Evolutionary conservation across 2,113 vertebrate species (phyloP), one percentile per base, ranked within the genome.

Genomic region (Antigone vipio): DNA sequence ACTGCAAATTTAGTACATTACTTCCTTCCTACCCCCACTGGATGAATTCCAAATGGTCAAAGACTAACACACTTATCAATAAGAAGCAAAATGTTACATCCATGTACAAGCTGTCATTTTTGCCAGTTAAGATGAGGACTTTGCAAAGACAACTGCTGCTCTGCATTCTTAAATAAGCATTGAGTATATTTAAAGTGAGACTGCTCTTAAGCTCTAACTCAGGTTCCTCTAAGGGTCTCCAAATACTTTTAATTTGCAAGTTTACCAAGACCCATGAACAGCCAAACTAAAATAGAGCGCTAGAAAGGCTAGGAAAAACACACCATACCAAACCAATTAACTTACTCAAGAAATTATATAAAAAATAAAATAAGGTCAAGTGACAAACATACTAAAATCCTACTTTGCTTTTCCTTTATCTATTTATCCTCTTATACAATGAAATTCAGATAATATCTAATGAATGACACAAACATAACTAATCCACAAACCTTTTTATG

Each of bases 401-500:
- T n/a, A 18, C 8, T 90, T 87, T 73, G 21, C 5, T 85, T 69
- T 40, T 77, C 7, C 24, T 81, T 87, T 64, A 32, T 5, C 23
- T 42, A 22, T 22, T 53, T 91, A 47, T 71, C 21, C 24, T 49
- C 42, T 35, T 64, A 83, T 1, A 40, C 19, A 85, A 38, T 11
- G 9, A 83, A 42, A 81, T 26, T 63, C 30, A 75, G 47, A 4
- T 71, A 75, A 87, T 8, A 49, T 2, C 11, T 17, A 91, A 63
- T 8, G 4, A 86, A 80, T 5, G 5, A 56, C 34, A 93, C 9
- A 84, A 44, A 81, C 3, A 30, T 3, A 52, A 77, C 30, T 45
- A 21, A 68, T 27, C 18, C 85, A 98, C 99, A 97, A 87, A 99
- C 99, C 98, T 98, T 98, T 98, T 97, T 99, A 96, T 99, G 99